phyloP scores from a whole-genome alignment of 92 coral and sea anemone genomes.

The Anthopleura xanthogrammica region DNA sequence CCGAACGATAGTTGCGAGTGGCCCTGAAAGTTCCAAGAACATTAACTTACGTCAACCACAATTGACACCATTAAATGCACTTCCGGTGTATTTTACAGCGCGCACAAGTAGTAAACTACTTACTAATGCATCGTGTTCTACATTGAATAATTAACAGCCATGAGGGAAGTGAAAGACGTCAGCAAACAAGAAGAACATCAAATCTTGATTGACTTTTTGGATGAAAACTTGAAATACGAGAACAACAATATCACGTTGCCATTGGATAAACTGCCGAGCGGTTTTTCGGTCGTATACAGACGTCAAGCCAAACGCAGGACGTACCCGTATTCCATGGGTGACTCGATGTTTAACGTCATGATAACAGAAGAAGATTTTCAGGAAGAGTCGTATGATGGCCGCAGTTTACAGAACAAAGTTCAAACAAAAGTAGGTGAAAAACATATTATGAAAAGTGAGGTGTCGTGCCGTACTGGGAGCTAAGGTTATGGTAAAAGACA shows the following conservation, averaged over 20 bases:
- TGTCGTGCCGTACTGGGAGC: no score
- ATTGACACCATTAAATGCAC: no score
- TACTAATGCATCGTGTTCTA: not conserved
- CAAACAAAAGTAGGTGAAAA: not conserved
- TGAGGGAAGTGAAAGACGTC: not conserved
- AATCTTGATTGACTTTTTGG: constrained; percentile 3
- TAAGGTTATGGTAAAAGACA: no score
- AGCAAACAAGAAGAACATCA: constrained; percentile 1
- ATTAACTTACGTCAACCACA: no score
- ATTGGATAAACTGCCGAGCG: not conserved
- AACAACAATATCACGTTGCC: not conserved
- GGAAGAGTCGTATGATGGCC: not conserved
- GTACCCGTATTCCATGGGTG: not conserved
- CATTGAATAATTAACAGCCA: not conserved
- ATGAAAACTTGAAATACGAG: not conserved
- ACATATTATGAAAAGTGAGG: no score
- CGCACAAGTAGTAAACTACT: not conserved
- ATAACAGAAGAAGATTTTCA: constrained; percentile 3
- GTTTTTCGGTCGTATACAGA: not conserved
- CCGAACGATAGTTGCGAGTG: no score
- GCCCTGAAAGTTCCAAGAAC: no score
- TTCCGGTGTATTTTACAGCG: no score
- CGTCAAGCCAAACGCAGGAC: constrained; percentile 1
- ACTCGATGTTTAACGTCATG: not conserved
- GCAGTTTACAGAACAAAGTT: not conserved